These are phyloP conservation scores for Serinus canaria DNA, from an alignment of 2,113 vertebrate genomes.

Conservation along the genomic window DNA sequence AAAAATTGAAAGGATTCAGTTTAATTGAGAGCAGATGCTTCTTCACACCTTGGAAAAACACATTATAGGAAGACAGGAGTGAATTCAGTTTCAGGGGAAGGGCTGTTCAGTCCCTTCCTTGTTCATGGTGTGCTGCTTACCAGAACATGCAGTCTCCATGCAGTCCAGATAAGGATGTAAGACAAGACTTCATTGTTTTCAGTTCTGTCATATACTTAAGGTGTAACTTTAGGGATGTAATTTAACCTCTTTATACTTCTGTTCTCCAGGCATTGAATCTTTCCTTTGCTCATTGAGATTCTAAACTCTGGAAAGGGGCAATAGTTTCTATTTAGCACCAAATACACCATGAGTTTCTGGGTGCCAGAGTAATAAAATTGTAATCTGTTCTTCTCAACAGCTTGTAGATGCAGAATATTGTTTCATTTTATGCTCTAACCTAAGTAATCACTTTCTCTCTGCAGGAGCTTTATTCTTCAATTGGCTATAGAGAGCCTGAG, in stretches of 20 bases:
- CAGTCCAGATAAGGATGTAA: background rate
- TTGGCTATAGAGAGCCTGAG: background rate
- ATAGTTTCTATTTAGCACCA: background rate
- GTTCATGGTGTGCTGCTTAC: background rate
- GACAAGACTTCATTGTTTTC: background rate
- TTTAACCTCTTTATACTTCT: background rate
- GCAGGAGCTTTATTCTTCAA: background rate
- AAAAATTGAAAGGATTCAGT: background rate
- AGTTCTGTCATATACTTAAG: background rate
- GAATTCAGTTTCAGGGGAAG: background rate
- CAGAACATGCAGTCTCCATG: background rate
- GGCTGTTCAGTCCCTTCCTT: background rate
- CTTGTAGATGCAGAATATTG: background rate
- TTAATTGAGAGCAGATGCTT: background rate
- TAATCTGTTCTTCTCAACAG: background rate
- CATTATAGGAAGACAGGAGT: background rate
- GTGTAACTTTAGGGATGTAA: background rate
- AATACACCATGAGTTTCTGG: background rate
- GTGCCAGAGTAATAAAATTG: background rate
- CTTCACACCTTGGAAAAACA: background rate
- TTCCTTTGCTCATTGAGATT: background rate
- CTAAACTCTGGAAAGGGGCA: background rate
- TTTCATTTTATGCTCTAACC: background rate
- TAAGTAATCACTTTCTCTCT: background rate
- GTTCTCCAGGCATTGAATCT: background rate